Evolutionary conservation across 30 jellyfish, hydroid and myxozoan species (phyloP).

Genomic region (Aurelia aurita complex sp. Pacific): DNA sequence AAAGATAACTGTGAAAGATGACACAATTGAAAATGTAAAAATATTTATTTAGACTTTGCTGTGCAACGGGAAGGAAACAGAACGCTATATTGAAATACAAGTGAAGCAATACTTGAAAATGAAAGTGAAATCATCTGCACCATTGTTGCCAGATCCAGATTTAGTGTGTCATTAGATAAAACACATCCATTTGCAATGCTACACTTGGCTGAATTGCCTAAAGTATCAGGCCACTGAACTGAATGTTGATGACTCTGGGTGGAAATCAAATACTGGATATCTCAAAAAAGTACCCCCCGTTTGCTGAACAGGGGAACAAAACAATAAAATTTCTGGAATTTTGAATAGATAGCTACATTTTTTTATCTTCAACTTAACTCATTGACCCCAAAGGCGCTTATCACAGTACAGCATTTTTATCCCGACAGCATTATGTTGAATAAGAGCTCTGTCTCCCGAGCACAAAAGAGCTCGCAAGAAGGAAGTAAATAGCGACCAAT

Average conservation of each 20-base stretch:
- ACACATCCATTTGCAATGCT: slow-evolving; percentile 27
- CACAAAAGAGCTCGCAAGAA: too few relatives aligned
- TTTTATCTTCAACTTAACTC: too few relatives aligned
- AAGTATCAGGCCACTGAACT: slow-evolving; percentile 1
- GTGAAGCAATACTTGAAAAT: slow-evolving; percentile 12
- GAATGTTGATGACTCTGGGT: not conserved
- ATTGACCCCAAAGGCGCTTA: too few relatives aligned
- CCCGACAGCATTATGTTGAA: too few relatives aligned
- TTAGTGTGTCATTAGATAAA: not conserved
- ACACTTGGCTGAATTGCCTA: slow-evolving; percentile 10
- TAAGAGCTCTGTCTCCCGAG: too few relatives aligned
- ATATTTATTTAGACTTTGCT: not conserved
- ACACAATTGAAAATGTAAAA: slow-evolving; percentile 3
- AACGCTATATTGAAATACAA: not conserved
- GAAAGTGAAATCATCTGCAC: slow-evolving; percentile 25
- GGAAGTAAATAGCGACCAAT: too few relatives aligned
- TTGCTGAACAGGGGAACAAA: too few relatives aligned
- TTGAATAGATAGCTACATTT: too few relatives aligned
- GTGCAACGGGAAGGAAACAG: slow-evolving; percentile 11
- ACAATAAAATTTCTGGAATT: too few relatives aligned
- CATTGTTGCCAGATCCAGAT: slow-evolving; percentile 16
- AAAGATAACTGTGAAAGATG: not conserved
- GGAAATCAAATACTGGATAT: not conserved
- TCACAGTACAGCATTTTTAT: too few relatives aligned
- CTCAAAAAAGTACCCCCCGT: too few relatives aligned